These are phyloP conservation scores for Anoncus sp. DNA, from an alignment of 2,888 invertebrate genomes.

Conservation along the genomic window DNA sequence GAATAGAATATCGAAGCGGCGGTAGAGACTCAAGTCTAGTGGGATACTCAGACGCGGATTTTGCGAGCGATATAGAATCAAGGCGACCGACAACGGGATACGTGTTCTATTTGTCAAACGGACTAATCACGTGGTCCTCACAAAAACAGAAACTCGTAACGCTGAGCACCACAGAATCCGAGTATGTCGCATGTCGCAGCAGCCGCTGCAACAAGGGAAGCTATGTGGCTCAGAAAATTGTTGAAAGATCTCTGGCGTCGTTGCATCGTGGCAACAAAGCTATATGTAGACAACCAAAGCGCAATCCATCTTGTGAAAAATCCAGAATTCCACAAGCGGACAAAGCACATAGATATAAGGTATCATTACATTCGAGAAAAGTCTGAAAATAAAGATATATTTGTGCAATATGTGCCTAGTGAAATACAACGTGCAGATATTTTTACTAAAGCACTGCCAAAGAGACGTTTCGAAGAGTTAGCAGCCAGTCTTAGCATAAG, in stretches of 20 bases:
- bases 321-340: conserved; percentile 29
- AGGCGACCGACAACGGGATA: conserved; percentile 74
- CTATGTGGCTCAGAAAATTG: conserved; percentile 22
- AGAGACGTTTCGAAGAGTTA: conserved; percentile 2
- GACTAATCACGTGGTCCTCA: conserved; percentile 70
- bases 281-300: conserved; percentile 25
- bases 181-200: conserved; percentile 74
- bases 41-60: too few relatives aligned
- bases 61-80: too few relatives aligned
- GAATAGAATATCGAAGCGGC: too few relatives aligned
- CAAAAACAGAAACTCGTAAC: too few relatives aligned
- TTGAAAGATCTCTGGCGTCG: conserved; percentile 18
- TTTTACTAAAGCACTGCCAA: conserved; percentile 17
- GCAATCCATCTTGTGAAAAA: conserved; percentile 15
- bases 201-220: conserved; percentile 24
- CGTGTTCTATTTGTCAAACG: conserved; percentile 66
- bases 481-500: conserved; percentile 7
- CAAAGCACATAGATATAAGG: conserved; percentile 21
- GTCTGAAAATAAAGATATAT: conserved; percentile 8
- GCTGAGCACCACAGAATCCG: conserved; percentile 72
- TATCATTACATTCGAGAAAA: conserved; percentile 29
- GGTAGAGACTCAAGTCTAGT: too few relatives aligned
- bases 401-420: conserved; percentile 10
- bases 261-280: conserved; percentile 14
- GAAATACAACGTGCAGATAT: conserved; percentile 3